These are phyloP conservation scores for Nebria ingens DNA, from an alignment of 1,140 invertebrate species.

Conservation along the genomic window DNA sequence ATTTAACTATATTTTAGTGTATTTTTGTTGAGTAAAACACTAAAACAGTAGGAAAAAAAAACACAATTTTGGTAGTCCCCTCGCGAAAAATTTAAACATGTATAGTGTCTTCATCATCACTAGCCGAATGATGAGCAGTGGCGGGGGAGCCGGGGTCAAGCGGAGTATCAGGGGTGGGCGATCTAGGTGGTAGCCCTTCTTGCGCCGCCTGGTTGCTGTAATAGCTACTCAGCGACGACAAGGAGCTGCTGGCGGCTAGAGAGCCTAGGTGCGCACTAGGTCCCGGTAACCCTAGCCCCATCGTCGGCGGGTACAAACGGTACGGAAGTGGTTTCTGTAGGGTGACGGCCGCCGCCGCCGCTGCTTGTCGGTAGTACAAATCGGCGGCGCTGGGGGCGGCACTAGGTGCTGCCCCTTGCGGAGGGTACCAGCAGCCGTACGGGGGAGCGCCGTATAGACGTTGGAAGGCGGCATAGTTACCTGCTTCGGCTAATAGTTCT, in stretches of 20 bases:
- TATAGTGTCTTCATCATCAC: slow-evolving; percentile 45
- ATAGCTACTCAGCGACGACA: slow-evolving; percentile 49
- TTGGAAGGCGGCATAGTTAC: slow-evolving; percentile 94
- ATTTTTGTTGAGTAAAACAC: background rate
- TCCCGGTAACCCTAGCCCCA: slow-evolving; percentile 49
- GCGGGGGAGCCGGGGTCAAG: slow-evolving; percentile 34
- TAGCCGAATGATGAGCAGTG: slow-evolving; percentile 36
- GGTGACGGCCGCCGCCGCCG: slow-evolving; percentile 54
- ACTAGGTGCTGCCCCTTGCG: slow-evolving; percentile 44
- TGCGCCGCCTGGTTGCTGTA: slow-evolving; percentile 38
- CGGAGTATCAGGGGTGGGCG: slow-evolving; percentile 36
- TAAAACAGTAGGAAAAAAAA: too few relatives aligned
- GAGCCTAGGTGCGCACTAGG: slow-evolving; percentile 47
- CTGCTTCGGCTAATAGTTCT: slow-evolving; percentile 91
- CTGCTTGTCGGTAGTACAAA: slow-evolving; percentile 67
- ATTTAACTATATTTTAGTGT: too few relatives aligned
- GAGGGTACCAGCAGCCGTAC: slow-evolving; percentile 57
- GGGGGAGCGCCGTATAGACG: slow-evolving; percentile 72
- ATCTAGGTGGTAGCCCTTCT: slow-evolving; percentile 29
- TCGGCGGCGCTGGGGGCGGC: slow-evolving; percentile 57
- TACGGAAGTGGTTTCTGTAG: slow-evolving; percentile 84
- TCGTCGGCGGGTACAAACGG: slow-evolving; percentile 54
- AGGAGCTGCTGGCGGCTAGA: slow-evolving; percentile 45
- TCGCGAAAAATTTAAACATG: slow-evolving; percentile 35
- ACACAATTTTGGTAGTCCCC: background rate